Percentiles rank a stretch among this genome's conserved stretches.
Conservation (phyloP, 2,797 vertebrate species). For the Ctenosaura bakeri region DNA sequence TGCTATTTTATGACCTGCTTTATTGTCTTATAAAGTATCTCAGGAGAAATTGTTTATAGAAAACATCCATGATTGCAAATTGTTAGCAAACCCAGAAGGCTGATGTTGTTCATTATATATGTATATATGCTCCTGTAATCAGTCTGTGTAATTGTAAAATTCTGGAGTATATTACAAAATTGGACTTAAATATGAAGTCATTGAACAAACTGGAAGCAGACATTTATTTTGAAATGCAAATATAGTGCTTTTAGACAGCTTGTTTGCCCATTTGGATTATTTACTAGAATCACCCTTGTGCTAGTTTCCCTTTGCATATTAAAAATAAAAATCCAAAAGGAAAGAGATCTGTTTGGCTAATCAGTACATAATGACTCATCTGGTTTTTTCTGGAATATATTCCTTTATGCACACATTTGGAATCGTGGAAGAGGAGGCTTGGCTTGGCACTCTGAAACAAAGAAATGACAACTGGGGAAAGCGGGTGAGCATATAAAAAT, state of each 20-base stretch:
- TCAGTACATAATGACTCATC: not conserved
- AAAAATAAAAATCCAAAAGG: not conserved
- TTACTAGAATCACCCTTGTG: not conserved
- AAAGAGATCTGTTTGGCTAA: not conserved
- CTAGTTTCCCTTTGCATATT: not conserved
- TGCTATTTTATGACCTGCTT: conserved; percentile 16
- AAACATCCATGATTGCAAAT: conserved; percentile 19
- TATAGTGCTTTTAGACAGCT: not conserved
- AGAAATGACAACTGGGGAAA: not conserved
- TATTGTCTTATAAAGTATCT: conserved; percentile 16
- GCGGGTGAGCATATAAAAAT: not conserved
- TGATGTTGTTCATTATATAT: not conserved
- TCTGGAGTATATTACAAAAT: conserved; percentile 14
- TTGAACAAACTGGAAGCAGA: conserved; percentile 17
- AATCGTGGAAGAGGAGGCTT: not conserved
- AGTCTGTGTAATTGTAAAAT: conserved; percentile 1
- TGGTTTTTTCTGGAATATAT: not conserved
- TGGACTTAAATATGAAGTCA: not conserved
- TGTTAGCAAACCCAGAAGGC: not conserved
- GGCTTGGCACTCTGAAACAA: not conserved
- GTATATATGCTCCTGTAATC: not conserved
- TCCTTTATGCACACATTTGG: not conserved
- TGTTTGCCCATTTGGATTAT: conserved; percentile 17
- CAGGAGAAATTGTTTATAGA: conserved; percentile 5
- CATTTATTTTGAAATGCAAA: not conserved